phyloP scores from a whole-genome alignment of 1,140 invertebrate species.

The Vollenhovia emeryi region DNA sequence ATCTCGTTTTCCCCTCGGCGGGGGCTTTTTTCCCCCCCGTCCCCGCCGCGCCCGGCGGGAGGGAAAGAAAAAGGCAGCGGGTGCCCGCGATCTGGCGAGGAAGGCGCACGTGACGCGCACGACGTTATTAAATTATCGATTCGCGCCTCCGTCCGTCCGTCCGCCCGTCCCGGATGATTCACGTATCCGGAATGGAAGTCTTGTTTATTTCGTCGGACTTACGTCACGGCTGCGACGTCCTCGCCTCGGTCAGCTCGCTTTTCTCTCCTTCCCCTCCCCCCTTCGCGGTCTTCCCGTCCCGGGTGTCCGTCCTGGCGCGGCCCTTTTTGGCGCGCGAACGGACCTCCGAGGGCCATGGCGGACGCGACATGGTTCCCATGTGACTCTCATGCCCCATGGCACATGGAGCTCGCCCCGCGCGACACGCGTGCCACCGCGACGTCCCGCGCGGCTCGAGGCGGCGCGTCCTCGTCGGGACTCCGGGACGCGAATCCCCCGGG shows the following conservation, averaged over 20 bases:
- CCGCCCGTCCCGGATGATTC: conserved; percentile 61
- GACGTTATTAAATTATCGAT: conserved; percentile 61
- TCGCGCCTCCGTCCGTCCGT: neutral
- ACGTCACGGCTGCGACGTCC: conserved; percentile 31
- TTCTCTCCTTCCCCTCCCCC: neutral
- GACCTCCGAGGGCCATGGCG: neutral
- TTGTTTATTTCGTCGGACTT: conserved; percentile 59
- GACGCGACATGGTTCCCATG: conserved; percentile 64
- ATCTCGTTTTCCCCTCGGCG: neutral
- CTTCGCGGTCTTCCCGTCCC: neutral
- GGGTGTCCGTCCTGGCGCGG: no score
- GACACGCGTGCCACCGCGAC: no score
- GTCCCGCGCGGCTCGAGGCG: no score
- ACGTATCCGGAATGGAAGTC: conserved; percentile 47
- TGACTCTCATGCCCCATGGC: conserved; percentile 75
- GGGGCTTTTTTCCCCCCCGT: no score
- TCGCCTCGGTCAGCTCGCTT: neutral
- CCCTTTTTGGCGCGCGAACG: conserved; percentile 18
- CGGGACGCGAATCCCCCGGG: no score
- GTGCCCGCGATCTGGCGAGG: neutral
- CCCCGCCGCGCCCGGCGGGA: no score
- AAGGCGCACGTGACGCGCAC: conserved; percentile 36
- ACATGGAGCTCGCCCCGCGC: conserved; percentile 61
- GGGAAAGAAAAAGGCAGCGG: neutral
- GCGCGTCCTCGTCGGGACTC: no score